Evolutionary conservation across 2,888 invertebrate genomes (phyloP), one percentile per base, ranked within the genome.

Genomic region (Perizoma affinitatum): DNA sequence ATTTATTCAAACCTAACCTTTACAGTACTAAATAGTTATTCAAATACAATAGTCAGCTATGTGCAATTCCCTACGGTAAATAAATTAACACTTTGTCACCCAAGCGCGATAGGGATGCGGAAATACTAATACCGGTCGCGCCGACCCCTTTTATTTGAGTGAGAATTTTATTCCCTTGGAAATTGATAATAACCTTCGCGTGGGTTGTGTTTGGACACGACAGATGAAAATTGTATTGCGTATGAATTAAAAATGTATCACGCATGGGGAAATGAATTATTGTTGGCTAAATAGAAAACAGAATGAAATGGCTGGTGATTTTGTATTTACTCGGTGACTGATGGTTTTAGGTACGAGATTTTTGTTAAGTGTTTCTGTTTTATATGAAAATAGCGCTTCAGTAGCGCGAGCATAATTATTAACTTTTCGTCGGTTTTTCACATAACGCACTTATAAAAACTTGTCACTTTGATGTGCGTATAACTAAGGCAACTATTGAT

Each of bases 1-100:
- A 22, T 22, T 22, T 1, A 22, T 3, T 22, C 22, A 22, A 22
- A 22, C 22, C 22, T 22, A 22, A 38, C 38, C 7, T 3, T 0
- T 7, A 38, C 5, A 42, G n/a, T 10, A 0, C 5, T 5, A 42
- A 42, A 40, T 7, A 40, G 7, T 3, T 40, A 84, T 81, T 82
- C 10, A 42, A 5, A 42, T 42, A n/a, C 42, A 42, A 42, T 42
- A 42, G 0, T 0, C 42, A 42, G 3, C n/a, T n/a, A 42, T n/a
- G n/a, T 42, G 42, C 10, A 5, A 42, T n/a, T 46, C 38, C 46
- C 41, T 47, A 43, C 36, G 47, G 46, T 51, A 52, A 51, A 60
- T 46, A 49, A 53, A 54, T 49, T 34, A 49, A 48, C 40, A 43
- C 47, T 53, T 35, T 34, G 41, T 42, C 42, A 10, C 40, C 43